These are phyloP conservation scores for Hydractinia symbiolongicarpus DNA, from an alignment of 30 jellyfish, hydroid and myxozoan genomes.

Conservation along the genomic window DNA sequence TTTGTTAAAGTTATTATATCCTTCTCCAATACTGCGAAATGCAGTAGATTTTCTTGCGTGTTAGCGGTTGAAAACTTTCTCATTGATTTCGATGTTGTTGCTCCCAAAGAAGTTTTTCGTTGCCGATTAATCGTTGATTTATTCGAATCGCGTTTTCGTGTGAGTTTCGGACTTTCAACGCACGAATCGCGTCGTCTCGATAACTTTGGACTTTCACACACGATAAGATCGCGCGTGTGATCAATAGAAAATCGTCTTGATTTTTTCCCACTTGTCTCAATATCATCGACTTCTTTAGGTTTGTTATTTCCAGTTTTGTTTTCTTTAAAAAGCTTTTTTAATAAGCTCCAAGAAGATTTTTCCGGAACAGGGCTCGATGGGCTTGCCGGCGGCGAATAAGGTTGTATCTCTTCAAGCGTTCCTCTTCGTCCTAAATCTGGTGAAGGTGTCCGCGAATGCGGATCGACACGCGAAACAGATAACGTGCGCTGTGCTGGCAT, in stretches of 20 bases:
- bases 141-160: background rate
- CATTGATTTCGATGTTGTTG: background rate
- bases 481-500: no score
- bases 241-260: conserved; percentile 5
- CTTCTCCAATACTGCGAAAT: conserved; percentile 2
- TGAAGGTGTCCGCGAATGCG: no score
- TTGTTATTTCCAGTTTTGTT: background rate
- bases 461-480: no score
- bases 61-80: conserved; percentile 30
- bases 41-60: conserved; percentile 20
- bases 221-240: background rate
- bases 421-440: no score
- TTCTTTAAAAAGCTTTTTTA: background rate
- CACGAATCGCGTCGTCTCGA: background rate
- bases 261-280: background rate
- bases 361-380: background rate
- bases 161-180: background rate
- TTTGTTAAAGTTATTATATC: conserved; percentile 14
- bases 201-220: background rate
- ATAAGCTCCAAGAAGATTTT: conserved; percentile 2
- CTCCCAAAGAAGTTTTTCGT: conserved; percentile 1
- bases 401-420: no score
- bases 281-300: background rate
- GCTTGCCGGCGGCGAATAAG: no score
- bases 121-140: background rate